A percentile compares a stretch with the other conserved stretches of the same genome.
Evolutionary conservation across 2,113 vertebrate species (phyloP).

Genomic region (Eulacestoma nigropectus): DNA sequence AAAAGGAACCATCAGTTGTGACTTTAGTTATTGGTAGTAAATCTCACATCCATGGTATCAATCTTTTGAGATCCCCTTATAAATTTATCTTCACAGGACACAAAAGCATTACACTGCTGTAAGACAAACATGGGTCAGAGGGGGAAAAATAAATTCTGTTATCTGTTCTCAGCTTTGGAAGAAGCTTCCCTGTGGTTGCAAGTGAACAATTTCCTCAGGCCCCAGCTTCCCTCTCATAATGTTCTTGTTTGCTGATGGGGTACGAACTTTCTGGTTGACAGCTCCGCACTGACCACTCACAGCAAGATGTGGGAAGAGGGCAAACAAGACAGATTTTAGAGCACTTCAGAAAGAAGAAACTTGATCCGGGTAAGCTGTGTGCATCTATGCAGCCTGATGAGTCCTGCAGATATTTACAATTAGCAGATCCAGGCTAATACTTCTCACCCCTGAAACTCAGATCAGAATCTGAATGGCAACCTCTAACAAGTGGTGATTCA

Average conservation of each 20-base stretch:
- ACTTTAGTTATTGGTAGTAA: background rate
- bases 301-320: background rate
- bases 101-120: background rate
- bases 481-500: background rate
- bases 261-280: background rate
- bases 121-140: background rate
- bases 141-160: background rate
- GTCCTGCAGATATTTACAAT: background rate
- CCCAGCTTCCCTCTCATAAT: background rate
- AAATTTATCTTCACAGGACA: background rate
- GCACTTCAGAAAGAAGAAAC: background rate
- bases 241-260: background rate
- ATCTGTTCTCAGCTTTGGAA: background rate
- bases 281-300: background rate
- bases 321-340: background rate
- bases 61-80: background rate
- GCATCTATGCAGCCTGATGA: background rate
- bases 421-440: background rate
- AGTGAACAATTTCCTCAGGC: background rate
- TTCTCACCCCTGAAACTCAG: constrained; percentile 19
- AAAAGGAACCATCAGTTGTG: background rate
- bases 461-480: background rate
- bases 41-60: background rate
- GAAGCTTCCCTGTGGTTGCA: background rate
- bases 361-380: background rate